Evolutionary conservation across 2,797 vertebrate species (phyloP), one percentile per base, ranked within the genome.

Genomic region (Arnoldichthys spilopterus): DNA sequence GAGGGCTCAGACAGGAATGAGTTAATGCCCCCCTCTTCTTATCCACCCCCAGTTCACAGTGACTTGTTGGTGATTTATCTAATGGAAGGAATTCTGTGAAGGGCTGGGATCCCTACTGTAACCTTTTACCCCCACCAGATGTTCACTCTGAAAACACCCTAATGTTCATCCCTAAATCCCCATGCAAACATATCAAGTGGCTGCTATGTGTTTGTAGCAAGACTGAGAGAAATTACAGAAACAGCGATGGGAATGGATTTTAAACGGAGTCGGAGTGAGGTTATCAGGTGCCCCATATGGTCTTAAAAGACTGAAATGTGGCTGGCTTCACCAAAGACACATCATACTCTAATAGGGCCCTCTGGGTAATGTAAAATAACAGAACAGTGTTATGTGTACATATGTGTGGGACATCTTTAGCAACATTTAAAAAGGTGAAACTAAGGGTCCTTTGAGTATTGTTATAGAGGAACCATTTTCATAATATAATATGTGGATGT

Each of bases 41-140:
- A 86, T 87, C 43, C 56, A 15, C 88, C 90, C 87, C 85, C 74
- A 53, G 82, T 90, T 90, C 85, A 80, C 91, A 89, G 86, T 90
- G 93, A 90, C 92, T 93, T 85, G 90, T 90, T 79, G 87, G 86
- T 95, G 93, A 95, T 95, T 95, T 95, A 95, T 95, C 91, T 93
- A 91, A 92, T 91, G 91, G 92, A 92, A 95, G 92, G 93, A 94
- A 95, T 94, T 94, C 92, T 90, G 90, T 88, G 86, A 90, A 90
- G 89, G 88, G 89, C 92, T 89, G 89, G 87, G 90, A 89, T 89
- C 91, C 88, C 91, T 90, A 92, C 92, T 91, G 92, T 93, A 94
- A 94, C 93, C 93, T 93, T 92, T 92, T 92, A 90, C 93, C 93
- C 92, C 83, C 89, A 77, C 93, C 94, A 95, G 94, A 95, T 94